Evolutionary conservation across 2,888 invertebrate species (phyloP).

Genomic region (Meandrusa payeni): DNA sequence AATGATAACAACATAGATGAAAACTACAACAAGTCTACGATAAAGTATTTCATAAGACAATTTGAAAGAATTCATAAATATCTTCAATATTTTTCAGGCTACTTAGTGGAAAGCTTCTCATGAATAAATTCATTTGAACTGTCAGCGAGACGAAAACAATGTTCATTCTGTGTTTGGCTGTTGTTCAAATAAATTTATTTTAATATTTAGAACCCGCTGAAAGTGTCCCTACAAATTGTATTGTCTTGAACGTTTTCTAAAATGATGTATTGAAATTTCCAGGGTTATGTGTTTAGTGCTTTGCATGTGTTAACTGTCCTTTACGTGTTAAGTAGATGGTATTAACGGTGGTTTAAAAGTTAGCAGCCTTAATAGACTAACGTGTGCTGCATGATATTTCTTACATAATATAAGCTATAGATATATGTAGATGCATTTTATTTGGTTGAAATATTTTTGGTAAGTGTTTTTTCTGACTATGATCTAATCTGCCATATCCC

Average conservation of each 20-base stretch:
- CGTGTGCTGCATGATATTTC: conserved; percentile 16
- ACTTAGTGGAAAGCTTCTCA: conserved; percentile 25
- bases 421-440: conserved; percentile 3
- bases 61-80: conserved; percentile 2
- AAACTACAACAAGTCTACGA: conserved; percentile 12
- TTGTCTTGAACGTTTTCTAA: conserved; percentile 10
- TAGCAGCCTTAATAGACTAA: conserved; percentile 8
- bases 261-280: conserved; percentile 14
- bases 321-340: neutral
- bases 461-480: conserved; percentile 23
- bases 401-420: neutral
- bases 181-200: conserved; percentile 20
- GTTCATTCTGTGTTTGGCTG: conserved; percentile 10
- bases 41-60: no score
- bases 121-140: conserved; percentile 24
- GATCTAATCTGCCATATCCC: conserved; percentile 25
- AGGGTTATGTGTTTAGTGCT: conserved; percentile 21
- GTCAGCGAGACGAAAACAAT: conserved; percentile 11
- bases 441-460: conserved; percentile 15
- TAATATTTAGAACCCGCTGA: neutral
- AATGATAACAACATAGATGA: no score
- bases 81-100: conserved; percentile 5
- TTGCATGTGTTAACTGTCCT: conserved; percentile 21
- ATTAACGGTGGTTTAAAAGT: conserved; percentile 5
- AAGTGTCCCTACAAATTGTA: neutral